These are phyloP conservation scores for Pionites leucogaster DNA, from an alignment of 2,113 vertebrate species.

Conservation along the genomic window DNA sequence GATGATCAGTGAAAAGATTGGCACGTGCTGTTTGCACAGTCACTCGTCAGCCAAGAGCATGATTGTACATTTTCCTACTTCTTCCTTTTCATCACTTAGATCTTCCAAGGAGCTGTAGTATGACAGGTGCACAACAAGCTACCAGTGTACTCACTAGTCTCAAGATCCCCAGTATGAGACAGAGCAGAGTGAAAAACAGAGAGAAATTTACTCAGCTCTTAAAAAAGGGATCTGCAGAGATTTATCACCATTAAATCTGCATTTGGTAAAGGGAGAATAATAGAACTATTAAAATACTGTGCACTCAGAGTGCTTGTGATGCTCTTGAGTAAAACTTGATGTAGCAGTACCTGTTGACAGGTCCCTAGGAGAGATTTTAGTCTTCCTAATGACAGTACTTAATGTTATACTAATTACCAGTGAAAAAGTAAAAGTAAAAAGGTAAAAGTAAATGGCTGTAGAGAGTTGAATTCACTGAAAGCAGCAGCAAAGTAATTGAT, in stretches of 20 bases:
- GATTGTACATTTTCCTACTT: accelerated
- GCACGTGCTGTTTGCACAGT: neutral
- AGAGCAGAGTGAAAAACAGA: neutral
- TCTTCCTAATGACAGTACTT: neutral
- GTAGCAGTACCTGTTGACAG: no score
- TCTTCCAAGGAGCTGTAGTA: neutral
- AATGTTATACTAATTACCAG: neutral
- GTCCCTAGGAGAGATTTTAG: neutral
- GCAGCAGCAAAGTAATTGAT: neutral
- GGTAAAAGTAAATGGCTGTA: neutral
- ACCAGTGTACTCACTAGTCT: accelerated
- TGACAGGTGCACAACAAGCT: no score
- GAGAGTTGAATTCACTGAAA: neutral
- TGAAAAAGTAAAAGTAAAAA: neutral
- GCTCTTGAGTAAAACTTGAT: neutral
- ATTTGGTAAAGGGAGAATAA: neutral
- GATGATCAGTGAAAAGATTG: accelerated
- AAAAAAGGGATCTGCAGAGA: neutral
- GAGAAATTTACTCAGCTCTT: neutral
- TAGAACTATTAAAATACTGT: neutral
- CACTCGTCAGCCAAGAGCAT: neutral
- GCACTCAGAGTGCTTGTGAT: neutral
- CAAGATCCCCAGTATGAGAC: neutral
- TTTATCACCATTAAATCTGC: neutral
- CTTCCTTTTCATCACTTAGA: neutral